phyloP scores from a whole-genome alignment of 2,888 invertebrate genomes.

The Lasius platythorax region DNA sequence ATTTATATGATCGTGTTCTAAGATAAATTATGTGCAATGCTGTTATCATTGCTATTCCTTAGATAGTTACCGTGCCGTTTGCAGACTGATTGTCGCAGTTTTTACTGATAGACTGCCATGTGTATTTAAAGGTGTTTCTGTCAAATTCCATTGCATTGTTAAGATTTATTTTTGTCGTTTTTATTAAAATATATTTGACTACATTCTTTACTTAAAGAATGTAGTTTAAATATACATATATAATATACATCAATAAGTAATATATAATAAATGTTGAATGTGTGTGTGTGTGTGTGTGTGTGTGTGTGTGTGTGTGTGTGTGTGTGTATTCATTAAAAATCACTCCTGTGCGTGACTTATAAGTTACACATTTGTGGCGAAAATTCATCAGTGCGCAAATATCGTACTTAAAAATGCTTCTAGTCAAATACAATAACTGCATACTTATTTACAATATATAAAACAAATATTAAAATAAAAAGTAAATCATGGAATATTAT shows the following conservation, averaged over 20 bases:
- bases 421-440: slow-evolving; percentile 2
- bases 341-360: not conserved
- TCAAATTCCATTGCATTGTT: not conserved
- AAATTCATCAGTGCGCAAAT: not conserved
- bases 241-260: not conserved
- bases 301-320: not conserved
- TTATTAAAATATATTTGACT: not conserved
- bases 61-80: not conserved
- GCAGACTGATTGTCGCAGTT: not conserved
- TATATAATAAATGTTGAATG: not conserved
- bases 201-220: not conserved
- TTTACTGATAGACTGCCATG: not conserved
- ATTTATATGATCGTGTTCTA: slow-evolving; percentile 32
- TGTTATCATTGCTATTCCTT: slow-evolving; percentile 28
- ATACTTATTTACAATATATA: not conserved
- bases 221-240: not conserved
- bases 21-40: slow-evolving; percentile 10
- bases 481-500: not conserved
- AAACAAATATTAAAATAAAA: not conserved
- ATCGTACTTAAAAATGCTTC: not conserved
- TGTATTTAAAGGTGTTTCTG: not conserved
- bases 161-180: not conserved
- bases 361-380: not conserved
- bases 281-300: not conserved
- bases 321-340: not conserved